phyloP scores from a whole-genome alignment of 2,888 invertebrate species.

The Diarsia dahlii region DNA sequence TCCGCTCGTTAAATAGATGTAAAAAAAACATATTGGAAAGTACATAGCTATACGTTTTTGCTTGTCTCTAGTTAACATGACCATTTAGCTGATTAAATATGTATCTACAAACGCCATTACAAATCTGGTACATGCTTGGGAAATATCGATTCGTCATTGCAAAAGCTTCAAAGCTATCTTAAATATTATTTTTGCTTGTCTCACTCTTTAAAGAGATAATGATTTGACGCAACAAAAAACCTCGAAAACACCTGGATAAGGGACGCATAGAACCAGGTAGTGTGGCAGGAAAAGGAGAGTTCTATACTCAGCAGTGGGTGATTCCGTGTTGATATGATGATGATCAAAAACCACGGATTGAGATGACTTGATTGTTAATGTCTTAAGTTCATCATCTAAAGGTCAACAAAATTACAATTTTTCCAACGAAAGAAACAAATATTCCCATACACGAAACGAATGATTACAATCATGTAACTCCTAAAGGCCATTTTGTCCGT shows the following conservation, averaged over 20 bases:
- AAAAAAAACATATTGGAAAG: conserved; percentile 74
- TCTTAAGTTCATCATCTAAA: neutral
- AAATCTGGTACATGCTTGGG: conserved; percentile 18
- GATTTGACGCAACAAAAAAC: too few relatives aligned
- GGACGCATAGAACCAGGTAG: too few relatives aligned
- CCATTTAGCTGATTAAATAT: conserved; percentile 62
- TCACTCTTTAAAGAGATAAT: neutral
- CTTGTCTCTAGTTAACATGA: conserved; percentile 49
- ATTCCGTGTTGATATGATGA: too few relatives aligned
- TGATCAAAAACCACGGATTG: neutral
- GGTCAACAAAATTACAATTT: neutral
- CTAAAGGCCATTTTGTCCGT: conserved; percentile 80
- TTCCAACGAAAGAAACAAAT: neutral
- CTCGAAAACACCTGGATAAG: too few relatives aligned
- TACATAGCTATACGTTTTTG: conserved; percentile 55
- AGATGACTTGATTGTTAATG: neutral
- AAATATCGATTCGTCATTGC: conserved; percentile 17
- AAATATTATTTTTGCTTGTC: neutral
- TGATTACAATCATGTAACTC: conserved; percentile 81
- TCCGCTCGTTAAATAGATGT: conserved; percentile 75
- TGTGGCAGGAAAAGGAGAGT: too few relatives aligned
- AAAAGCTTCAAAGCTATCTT: neutral
- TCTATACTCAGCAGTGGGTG: too few relatives aligned
- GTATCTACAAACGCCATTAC: conserved; percentile 22
- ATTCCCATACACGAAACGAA: conserved; percentile 69